Conservation (phyloP, 2,888 invertebrate species). For the Thyatira batis region DNA sequence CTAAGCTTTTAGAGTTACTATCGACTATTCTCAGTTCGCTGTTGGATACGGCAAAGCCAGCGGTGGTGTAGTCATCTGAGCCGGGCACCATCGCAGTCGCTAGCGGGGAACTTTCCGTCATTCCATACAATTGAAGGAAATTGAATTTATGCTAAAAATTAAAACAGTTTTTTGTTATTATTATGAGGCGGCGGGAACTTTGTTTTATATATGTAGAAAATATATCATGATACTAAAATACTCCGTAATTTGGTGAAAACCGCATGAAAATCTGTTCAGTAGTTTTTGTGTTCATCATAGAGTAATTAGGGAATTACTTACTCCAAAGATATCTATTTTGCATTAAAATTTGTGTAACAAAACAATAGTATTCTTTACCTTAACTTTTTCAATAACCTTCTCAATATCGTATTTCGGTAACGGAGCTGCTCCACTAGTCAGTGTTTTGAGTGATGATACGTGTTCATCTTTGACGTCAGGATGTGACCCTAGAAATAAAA, state of each 20-base stretch:
- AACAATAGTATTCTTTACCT: constrained; percentile 40
- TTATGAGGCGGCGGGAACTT: too few species aligned
- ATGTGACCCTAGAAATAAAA: constrained; percentile 85
- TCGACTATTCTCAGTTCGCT: constrained; percentile 83
- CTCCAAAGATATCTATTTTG: too few species aligned
- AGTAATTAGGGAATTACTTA: too few species aligned
- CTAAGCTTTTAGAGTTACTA: constrained; percentile 53
- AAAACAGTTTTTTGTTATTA: not conserved
- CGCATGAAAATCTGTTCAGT: too few species aligned
- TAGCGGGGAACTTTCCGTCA: constrained; percentile 86
- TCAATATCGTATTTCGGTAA: constrained; percentile 81
- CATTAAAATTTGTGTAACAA: too few species aligned
- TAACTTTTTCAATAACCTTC: constrained; percentile 71
- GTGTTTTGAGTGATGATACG: constrained; percentile 74
- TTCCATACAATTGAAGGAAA: constrained; percentile 83
- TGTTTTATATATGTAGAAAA: too few species aligned
- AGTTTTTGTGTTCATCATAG: not conserved
- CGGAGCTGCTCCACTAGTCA: constrained; percentile 86
- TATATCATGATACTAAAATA: too few species aligned
- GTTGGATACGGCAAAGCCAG: constrained; percentile 84
- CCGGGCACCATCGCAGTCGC: constrained; percentile 60
- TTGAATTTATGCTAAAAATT: constrained; percentile 38
- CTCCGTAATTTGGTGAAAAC: too few species aligned
- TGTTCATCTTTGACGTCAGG: constrained; percentile 82
- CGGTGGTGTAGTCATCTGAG: constrained; percentile 45